Conservation (phyloP, 2,888 invertebrate species). For the Stenoptilia bipunctidactyla region DNA sequence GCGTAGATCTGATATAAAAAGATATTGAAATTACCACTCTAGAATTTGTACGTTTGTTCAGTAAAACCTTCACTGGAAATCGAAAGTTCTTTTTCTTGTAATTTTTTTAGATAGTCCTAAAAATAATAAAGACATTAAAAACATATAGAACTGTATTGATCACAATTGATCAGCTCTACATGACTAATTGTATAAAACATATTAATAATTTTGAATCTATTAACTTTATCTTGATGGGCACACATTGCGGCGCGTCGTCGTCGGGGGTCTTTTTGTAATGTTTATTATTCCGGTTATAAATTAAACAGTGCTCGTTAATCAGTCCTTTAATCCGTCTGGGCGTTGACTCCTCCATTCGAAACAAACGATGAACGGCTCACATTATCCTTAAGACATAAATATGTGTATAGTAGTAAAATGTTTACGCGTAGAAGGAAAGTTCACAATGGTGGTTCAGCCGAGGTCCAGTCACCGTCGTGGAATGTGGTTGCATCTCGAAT, state of each 20-base stretch:
- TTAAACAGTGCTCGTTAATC: constrained; percentile 63
- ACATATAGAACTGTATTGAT: no score
- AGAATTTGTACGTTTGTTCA: no score
- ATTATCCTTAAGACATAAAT: constrained; percentile 25
- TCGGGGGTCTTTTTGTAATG: constrained; percentile 42
- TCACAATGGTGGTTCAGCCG: constrained; percentile 15
- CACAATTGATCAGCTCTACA: no score
- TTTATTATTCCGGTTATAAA: constrained; percentile 65
- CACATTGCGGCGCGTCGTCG: constrained; percentile 15
- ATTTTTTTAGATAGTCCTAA: no score
- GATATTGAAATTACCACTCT: no score
- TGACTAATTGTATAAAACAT: no score
- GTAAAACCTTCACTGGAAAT: no score
- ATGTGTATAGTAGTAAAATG: constrained; percentile 37
- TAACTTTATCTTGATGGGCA: constrained; percentile 2
- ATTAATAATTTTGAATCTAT: no score
- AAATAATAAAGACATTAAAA: no score
- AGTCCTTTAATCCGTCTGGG: constrained; percentile 66
- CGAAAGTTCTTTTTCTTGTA: no score
- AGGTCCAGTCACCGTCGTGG: constrained; percentile 41
- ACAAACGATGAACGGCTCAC: constrained; percentile 28
- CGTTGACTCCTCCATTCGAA: constrained; percentile 46
- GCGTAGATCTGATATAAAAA: no score
- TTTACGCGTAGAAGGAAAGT: constrained; percentile 29
- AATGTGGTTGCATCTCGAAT: constrained; percentile 49